A percentile compares a stretch with the other conserved stretches of the same genome.
phyloP scores from a whole-genome alignment of 2,888 invertebrate species.

The Nomada flava region DNA sequence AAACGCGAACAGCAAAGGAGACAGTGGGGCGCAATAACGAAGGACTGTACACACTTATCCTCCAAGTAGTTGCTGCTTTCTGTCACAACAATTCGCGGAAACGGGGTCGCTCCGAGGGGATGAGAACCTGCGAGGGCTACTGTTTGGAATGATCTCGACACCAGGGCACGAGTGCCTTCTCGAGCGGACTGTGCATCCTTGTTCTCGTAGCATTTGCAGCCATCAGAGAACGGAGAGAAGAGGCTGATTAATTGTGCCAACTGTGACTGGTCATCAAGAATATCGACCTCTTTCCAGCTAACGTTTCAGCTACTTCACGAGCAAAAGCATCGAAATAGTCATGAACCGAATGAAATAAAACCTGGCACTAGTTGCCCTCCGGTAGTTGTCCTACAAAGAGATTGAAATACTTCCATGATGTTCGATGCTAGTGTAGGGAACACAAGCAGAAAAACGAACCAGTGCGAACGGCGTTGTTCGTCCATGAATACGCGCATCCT shows the following conservation, averaged over 20 bases:
- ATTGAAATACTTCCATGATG: too few relatives aligned
- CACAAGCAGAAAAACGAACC: neutral
- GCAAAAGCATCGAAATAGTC: neutral
- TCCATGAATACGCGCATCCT: constrained; percentile 32
- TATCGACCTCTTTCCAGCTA: constrained; percentile 45
- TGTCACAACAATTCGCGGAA: constrained; percentile 75
- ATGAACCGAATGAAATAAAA: neutral
- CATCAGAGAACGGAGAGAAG: constrained; percentile 39
- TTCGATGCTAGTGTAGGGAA: neutral
- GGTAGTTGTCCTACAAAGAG: too few relatives aligned
- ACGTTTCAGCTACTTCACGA: constrained; percentile 18
- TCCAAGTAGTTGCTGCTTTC: constrained; percentile 73
- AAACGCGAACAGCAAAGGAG: constrained; percentile 56
- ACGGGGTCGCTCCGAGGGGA: constrained; percentile 66
- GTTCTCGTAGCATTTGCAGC: constrained; percentile 74
- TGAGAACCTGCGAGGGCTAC: constrained; percentile 63
- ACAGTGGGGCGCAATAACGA: constrained; percentile 55
- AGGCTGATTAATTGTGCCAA: constrained; percentile 72
- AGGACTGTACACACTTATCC: constrained; percentile 63
- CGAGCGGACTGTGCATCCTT: constrained; percentile 67
- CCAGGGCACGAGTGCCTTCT: constrained; percentile 63
- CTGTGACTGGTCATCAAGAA: constrained; percentile 51
- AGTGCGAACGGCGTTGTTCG: neutral
- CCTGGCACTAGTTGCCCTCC: too few relatives aligned
- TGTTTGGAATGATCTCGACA: constrained; percentile 76